These are phyloP conservation scores for Panthera tigris DNA, from an alignment of 2,113 vertebrate genomes.

Conservation along the genomic window DNA sequence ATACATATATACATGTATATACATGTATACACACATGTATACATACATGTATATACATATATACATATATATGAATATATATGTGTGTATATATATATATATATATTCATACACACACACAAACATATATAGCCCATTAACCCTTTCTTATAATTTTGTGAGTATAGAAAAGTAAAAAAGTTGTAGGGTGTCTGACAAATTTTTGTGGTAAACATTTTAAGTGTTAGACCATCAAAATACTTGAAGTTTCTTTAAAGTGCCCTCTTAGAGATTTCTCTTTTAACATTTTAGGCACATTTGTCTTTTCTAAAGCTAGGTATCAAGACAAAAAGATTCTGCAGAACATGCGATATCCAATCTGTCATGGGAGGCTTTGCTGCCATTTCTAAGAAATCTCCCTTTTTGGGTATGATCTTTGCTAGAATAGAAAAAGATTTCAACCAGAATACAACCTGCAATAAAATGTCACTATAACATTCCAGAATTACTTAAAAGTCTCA, in stretches of 20 bases:
- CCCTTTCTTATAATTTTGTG: background rate
- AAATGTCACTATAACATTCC: background rate
- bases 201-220: conserved; percentile 36
- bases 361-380: conserved; percentile 52
- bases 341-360: conserved; percentile 44
- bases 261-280: conserved; percentile 39
- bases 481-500: conserved; percentile 25
- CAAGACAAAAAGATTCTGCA: conserved; percentile 40
- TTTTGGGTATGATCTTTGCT: conserved; percentile 11
- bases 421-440: conserved; percentile 55
- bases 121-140: background rate
- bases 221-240: conserved; percentile 25
- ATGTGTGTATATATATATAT: background rate
- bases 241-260: conserved; percentile 42
- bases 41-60: background rate
- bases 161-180: background rate
- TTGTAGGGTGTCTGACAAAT: background rate
- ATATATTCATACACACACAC: too few relatives aligned
- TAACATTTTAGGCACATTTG: conserved; percentile 46
- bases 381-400: conserved; percentile 55
- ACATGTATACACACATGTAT: too few relatives aligned
- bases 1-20: background rate
- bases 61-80: too few relatives aligned
- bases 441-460: background rate
- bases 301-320: conserved; percentile 67